Evolutionary conservation across 2,797 vertebrate genomes (phyloP).

Genomic region (Ctenosaura bakeri): DNA sequence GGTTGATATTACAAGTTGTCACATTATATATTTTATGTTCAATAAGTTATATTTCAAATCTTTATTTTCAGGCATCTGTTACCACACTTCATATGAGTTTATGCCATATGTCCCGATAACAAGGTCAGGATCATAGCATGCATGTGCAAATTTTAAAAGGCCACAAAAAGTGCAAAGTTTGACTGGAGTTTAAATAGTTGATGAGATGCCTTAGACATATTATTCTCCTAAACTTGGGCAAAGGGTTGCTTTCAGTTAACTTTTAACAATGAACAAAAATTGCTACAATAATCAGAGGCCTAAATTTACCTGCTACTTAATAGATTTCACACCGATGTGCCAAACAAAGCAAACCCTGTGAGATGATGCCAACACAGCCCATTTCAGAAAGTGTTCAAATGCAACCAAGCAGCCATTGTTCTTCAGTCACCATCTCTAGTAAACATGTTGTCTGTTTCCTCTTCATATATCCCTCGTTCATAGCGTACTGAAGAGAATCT

Average conservation of each 20-base stretch:
- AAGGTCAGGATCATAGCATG: slow-evolving; percentile 18
- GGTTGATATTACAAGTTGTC: neutral
- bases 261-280: neutral
- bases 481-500: slow-evolving; percentile 81
- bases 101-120: neutral
- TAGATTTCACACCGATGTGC: neutral
- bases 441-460: slow-evolving; percentile 78
- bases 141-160: slow-evolving; percentile 33
- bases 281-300: slow-evolving; percentile 12
- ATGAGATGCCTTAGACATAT: slow-evolving; percentile 28
- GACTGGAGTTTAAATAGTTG: slow-evolving; percentile 7
- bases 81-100: slow-evolving; percentile 6
- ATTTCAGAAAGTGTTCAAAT: neutral
- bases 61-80: neutral
- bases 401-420: slow-evolving; percentile 28
- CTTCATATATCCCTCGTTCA: slow-evolving; percentile 80
- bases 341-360: slow-evolving; percentile 20
- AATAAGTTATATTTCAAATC: slow-evolving; percentile 22
- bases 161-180: slow-evolving; percentile 27
- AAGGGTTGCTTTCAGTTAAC: neutral
- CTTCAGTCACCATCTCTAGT: slow-evolving; percentile 67
- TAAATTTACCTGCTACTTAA: slow-evolving; percentile 46
- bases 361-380: slow-evolving; percentile 20
- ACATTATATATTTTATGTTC: neutral
- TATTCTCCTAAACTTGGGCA: neutral